A percentile compares a stretch with the other conserved stretches of the same genome.
Evolutionary conservation across 2,797 vertebrate species (phyloP).

Genomic region (Centroberyx gerrardi): DNA sequence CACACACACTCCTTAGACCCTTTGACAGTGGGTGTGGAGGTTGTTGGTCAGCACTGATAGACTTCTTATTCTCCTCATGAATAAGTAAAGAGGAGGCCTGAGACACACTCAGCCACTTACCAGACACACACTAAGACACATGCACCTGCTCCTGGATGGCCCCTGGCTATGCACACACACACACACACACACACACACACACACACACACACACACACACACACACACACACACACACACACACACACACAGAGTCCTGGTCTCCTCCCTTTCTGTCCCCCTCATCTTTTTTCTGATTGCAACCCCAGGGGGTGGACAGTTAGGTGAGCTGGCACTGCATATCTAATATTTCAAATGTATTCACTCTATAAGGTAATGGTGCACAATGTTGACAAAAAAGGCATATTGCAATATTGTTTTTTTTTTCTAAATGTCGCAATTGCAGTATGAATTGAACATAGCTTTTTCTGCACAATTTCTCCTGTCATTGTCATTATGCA

Average conservation of each 20-base stretch:
- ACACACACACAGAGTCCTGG: constrained; percentile 1
- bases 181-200: constrained; percentile 25
- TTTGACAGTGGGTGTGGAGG: constrained; percentile 58
- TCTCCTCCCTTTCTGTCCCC: constrained; percentile 24
- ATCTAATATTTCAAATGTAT: constrained; percentile 54
- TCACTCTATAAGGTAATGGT: constrained; percentile 39
- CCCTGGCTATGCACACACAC: constrained; percentile 47
- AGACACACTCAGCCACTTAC: constrained; percentile 67
- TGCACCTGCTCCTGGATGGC: constrained; percentile 74
- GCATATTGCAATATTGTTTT: not conserved
- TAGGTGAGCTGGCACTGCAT: constrained; percentile 63
- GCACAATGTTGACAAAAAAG: constrained; percentile 8
- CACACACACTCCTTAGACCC: constrained; percentile 11
- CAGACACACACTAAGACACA: constrained; percentile 59
- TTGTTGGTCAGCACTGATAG: constrained; percentile 60
- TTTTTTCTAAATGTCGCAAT: constrained; percentile 14
- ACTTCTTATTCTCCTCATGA: constrained; percentile 75
- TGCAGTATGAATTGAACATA: not conserved
- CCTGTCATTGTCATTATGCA: constrained; percentile 33
- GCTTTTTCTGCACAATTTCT: not conserved
- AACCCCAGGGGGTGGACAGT: constrained; percentile 56
- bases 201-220: not conserved
- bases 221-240: constrained; percentile 8
- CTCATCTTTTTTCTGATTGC: constrained; percentile 63
- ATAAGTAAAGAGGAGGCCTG: constrained; percentile 73